Evolutionary conservation across 2,888 invertebrate genomes (phyloP).

Genomic region (Leucania comma): DNA sequence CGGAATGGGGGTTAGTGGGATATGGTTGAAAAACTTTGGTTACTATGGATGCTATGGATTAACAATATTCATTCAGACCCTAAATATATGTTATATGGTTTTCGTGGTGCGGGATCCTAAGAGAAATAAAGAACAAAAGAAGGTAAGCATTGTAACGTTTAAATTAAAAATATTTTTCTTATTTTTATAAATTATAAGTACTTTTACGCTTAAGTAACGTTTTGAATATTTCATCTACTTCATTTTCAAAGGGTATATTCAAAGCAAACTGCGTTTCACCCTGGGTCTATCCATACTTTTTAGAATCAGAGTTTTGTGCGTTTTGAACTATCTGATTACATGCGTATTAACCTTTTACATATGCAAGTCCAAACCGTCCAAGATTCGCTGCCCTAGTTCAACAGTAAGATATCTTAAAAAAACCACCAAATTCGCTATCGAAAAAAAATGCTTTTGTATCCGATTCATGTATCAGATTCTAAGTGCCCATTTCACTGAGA

Average conservation of each 20-base stretch:
- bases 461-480: too few relatives aligned
- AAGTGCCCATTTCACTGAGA: too few relatives aligned
- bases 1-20: conserved; percentile 96
- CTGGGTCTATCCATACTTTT: not conserved
- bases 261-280: not conserved
- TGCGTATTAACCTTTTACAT: too few relatives aligned
- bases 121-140: conserved; percentile 75
- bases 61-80: conserved; percentile 91
- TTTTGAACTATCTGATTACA: not conserved
- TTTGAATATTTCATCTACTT: not conserved
- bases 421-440: too few relatives aligned
- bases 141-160: conserved; percentile 68
- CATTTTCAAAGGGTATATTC: not conserved
- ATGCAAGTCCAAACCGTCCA: too few relatives aligned
- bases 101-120: conserved; percentile 92
- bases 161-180: not conserved
- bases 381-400: too few relatives aligned
- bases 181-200: not conserved
- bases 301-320: not conserved
- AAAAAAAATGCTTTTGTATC: too few relatives aligned
- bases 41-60: conserved; percentile 95
- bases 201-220: not conserved
- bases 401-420: too few relatives aligned
- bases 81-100: conserved; percentile 93
- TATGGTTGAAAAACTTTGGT: conserved; percentile 92